Conservation (phyloP, 2,888 invertebrate species). For the Polyommatus icarus region DNA sequence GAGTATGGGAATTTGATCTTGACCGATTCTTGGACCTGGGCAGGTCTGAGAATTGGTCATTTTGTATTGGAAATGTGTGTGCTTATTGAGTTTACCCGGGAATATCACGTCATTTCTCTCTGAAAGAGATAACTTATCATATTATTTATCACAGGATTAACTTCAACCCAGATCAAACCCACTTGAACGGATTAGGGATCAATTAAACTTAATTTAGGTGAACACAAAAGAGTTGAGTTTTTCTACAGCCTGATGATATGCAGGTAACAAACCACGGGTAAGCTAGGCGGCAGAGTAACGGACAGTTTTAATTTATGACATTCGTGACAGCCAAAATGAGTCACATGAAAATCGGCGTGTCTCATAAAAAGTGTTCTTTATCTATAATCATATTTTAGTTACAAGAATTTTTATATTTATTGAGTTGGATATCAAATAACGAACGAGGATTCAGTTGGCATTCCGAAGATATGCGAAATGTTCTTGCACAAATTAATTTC, state of each 20-base stretch:
- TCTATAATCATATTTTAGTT: constrained; percentile 15
- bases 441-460: neutral
- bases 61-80: no score
- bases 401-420: neutral
- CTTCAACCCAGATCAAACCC: no score
- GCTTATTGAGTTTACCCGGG: no score
- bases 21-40: no score
- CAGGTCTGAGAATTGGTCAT: no score
- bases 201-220: no score
- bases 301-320: neutral
- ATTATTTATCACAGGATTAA: no score
- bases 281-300: neutral
- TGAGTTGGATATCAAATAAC: constrained; percentile 7
- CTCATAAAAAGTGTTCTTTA: constrained; percentile 1
- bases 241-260: neutral
- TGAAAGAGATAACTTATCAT: no score
- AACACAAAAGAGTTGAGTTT: no score
- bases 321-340: neutral
- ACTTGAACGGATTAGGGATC: no score
- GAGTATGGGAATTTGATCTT: no score
- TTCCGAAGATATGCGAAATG: neutral
- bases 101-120: no score
- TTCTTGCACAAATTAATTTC: neutral
- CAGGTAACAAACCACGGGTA: neutral
- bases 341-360: neutral